Base-by-base conservation (phyloP, 92 coral and sea anemone genomes). In the Zoanthus gigantus region DNA sequence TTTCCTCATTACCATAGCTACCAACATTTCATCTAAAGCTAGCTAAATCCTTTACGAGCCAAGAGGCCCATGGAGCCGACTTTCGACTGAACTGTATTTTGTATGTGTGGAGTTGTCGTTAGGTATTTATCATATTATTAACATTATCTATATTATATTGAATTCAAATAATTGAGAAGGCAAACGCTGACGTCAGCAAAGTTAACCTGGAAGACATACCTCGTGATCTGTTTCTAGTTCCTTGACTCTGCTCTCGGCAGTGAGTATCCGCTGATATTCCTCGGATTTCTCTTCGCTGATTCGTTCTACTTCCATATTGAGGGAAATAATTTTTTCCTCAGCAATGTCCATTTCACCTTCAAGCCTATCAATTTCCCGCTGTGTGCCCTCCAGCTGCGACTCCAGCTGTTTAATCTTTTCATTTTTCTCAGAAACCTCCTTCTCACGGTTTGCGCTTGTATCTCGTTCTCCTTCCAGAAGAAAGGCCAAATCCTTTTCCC, bases 291-390 rank as follows among this genome's bases (percentile, higher is more conserved):
- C 98, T 6, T 93, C 98, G 29, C 91, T 92, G 28, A 97, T 88
- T 82, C 90, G 89, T 71, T 97, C 99, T 76, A 94, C 89, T 60
- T 97, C 99, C 47, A 94, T 89, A 47, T 94, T 96, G 56, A 97
- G 85, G 23, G 96, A 87, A 81, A 95, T 96, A 57, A 97, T 95
- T 63, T 93, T 93, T 76, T 95, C 98, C 89, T 97, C 98, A 23
- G 99, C 99, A 12, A 91, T 92, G 86, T 97, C 97, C 98, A 97
- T 93, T 67, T 97, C 99, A 77, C 91, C 92, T 79, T 97, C 97
- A 15, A 95, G 81, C 91, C 91, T 88, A 80, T 95, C 98, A 73
- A 91, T 82, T 47, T 93, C 98, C 31, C 94, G 87, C 76, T 93
- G 98, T 31, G 92, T 89, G 56, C 83, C 48, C 57, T 68, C 79